phyloP scores from a whole-genome alignment of 2,888 invertebrate genomes.

The Bellardia pandia region DNA sequence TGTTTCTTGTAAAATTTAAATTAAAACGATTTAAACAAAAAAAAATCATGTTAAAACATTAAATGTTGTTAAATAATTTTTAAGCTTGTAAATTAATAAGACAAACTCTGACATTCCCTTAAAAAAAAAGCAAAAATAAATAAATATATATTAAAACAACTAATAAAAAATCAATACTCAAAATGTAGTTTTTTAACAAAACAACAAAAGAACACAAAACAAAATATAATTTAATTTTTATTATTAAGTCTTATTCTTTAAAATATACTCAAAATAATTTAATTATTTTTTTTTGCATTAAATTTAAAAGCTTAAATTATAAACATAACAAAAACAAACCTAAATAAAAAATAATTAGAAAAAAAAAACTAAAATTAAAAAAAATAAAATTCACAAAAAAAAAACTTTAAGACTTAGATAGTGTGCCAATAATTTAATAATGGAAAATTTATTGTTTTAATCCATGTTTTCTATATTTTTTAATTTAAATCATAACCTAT shows the following conservation, averaged over 20 bases:
- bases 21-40: conserved; percentile 64
- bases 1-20: conserved; percentile 45
- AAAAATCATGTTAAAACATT: conserved; percentile 80
- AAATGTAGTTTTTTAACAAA: conserved; percentile 65
- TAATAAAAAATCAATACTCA: conserved; percentile 67
- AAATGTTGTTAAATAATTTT: conserved; percentile 84
- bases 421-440: conserved; percentile 81
- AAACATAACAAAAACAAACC: conserved; percentile 65
- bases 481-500: conserved; percentile 74
- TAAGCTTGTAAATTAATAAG: conserved; percentile 81
- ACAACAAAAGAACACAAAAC: conserved; percentile 44
- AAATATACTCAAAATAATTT: conserved; percentile 75
- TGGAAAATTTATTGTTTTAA: conserved; percentile 68
- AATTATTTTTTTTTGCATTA: conserved; percentile 59
- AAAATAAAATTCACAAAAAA: conserved; percentile 46
- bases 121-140: conserved; percentile 66
- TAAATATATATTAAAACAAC: conserved; percentile 60
- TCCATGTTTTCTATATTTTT: conserved; percentile 74
- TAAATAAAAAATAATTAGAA: conserved; percentile 57
- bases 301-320: conserved; percentile 75
- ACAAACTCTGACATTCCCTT: conserved; percentile 1
- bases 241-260: conserved; percentile 53
- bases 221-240: conserved; percentile 43
- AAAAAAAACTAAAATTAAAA: conserved; percentile 47
- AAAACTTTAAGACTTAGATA: conserved; percentile 81